These are phyloP conservation scores for Erethizon dorsatum DNA, from an alignment of 2,797 vertebrate genomes.

Conservation along the genomic window DNA sequence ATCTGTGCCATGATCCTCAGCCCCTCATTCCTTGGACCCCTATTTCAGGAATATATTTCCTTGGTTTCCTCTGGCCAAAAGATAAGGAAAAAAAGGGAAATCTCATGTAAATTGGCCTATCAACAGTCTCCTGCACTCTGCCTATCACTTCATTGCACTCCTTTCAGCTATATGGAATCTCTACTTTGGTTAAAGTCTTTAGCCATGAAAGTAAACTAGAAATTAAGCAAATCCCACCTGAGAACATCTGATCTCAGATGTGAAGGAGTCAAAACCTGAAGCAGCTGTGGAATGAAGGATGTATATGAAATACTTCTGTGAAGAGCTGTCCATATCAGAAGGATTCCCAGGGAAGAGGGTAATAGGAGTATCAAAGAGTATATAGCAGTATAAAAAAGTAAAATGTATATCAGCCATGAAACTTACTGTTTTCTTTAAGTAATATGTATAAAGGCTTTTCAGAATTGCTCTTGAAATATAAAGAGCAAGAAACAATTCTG, in stretches of 20 bases:
- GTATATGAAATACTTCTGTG: background rate
- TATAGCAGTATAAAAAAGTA: background rate
- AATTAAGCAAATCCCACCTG: slow-evolving; percentile 37
- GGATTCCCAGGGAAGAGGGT: background rate
- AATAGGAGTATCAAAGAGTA: background rate
- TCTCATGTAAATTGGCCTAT: slow-evolving; percentile 21
- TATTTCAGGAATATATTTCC: slow-evolving; percentile 12
- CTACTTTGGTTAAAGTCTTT: slow-evolving; percentile 16
- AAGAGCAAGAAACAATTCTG: slow-evolving; percentile 30
- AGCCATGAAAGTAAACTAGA: slow-evolving; percentile 11
- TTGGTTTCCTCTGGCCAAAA: background rate
- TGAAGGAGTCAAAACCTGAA: background rate
- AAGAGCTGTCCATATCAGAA: slow-evolving; percentile 15
- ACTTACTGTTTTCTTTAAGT: slow-evolving; percentile 43
- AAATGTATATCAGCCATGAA: background rate
- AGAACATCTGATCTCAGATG: slow-evolving; percentile 59
- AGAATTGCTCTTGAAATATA: slow-evolving; percentile 61
- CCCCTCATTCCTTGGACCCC: background rate
- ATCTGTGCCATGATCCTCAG: background rate
- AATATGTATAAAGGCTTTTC: background rate
- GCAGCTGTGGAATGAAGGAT: background rate
- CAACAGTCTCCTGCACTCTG: slow-evolving; percentile 30
- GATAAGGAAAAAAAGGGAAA: background rate
- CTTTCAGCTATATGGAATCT: background rate
- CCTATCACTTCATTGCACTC: slow-evolving; percentile 3